Evolutionary conservation across 1,140 invertebrate species (phyloP).

Genomic region (Sitodiplosis mosellana): DNA sequence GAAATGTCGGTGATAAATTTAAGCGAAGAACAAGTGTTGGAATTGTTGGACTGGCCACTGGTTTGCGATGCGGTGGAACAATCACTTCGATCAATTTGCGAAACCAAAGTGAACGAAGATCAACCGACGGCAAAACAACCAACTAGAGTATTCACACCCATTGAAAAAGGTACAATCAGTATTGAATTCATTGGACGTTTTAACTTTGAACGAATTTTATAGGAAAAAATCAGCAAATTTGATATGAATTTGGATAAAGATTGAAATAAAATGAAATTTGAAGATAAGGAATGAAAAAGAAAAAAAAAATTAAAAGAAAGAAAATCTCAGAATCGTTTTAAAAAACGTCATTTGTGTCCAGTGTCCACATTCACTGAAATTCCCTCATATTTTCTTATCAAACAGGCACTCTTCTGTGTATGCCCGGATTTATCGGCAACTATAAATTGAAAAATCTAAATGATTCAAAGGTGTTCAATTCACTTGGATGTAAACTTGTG

Average conservation of each 20-base stretch:
- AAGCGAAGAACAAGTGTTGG: slow-evolving; percentile 8
- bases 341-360: too few species aligned
- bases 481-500: slow-evolving; percentile 29
- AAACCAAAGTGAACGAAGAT: neutral
- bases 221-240: too few species aligned
- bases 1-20: too few species aligned
- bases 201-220: too few species aligned
- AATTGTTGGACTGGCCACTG: slow-evolving; percentile 12
- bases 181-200: too few species aligned
- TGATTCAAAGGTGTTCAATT: slow-evolving; percentile 8
- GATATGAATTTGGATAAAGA: neutral
- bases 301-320: too few species aligned
- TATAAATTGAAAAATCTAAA: slow-evolving; percentile 6
- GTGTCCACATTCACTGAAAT: too few species aligned
- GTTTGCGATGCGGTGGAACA: slow-evolving; percentile 16
- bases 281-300: neutral
- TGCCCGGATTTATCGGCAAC: slow-evolving; percentile 29
- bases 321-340: too few species aligned
- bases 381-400: neutral
- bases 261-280: neutral
- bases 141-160: slow-evolving; percentile 9
- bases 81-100: slow-evolving; percentile 9
- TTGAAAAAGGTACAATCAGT: neutral
- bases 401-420: slow-evolving; percentile 18
- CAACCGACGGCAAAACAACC: slow-evolving; percentile 5